Evolutionary conservation across 2,888 invertebrate species (phyloP).

Genomic region (Flabesymbios commensalis): DNA sequence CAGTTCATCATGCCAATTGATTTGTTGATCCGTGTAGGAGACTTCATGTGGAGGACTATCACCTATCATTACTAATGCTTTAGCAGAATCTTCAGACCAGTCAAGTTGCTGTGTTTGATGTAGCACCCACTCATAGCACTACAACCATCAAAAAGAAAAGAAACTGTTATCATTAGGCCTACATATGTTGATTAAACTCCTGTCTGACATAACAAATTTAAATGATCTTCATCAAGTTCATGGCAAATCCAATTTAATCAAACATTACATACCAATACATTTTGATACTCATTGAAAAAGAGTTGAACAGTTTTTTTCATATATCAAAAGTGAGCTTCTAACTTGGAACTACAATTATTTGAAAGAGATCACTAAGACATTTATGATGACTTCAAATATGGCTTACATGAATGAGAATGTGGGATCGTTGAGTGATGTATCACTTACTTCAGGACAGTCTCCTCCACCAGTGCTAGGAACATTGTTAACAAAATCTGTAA

Average conservation of each 20-base stretch:
- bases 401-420: no score
- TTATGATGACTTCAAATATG: no score
- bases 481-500: slow-evolving; percentile 41
- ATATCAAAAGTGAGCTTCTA: no score
- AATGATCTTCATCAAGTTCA: neutral
- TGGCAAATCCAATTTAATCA: no score
- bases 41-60: slow-evolving; percentile 48
- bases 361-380: no score
- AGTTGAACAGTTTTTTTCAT: no score
- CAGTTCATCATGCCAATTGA: slow-evolving; percentile 52
- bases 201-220: neutral
- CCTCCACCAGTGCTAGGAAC: slow-evolving; percentile 47
- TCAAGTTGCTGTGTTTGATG: slow-evolving; percentile 48
- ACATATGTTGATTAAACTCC: neutral
- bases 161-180: neutral
- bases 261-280: no score
- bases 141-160: no score
- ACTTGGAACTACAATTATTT: no score
- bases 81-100: slow-evolving; percentile 55
- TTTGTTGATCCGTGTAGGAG: slow-evolving; percentile 48
- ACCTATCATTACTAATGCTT: slow-evolving; percentile 55
- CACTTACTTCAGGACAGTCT: slow-evolving; percentile 48
- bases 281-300: no score
- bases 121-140: slow-evolving; percentile 56
- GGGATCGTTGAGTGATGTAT: neutral